phyloP scores from a whole-genome alignment of 2,797 vertebrate genomes.

The Aselliscus stoliczkanus region DNA sequence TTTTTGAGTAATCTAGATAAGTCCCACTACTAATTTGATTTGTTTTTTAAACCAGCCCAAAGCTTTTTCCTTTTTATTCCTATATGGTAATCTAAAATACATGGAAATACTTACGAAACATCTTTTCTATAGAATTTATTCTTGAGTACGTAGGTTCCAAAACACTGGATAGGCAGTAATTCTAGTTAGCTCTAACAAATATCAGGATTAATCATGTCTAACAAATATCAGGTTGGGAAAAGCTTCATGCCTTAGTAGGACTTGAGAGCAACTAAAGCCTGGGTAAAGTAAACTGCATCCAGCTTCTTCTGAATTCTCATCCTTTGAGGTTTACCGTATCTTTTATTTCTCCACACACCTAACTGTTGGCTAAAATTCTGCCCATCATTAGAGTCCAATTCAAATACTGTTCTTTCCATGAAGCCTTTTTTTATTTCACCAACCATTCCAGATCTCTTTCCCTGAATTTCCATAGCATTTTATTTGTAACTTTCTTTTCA shows the following conservation, averaged over 20 bases:
- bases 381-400: neutral
- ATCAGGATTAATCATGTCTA: neutral
- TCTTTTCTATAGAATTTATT: neutral
- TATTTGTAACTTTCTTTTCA: slow-evolving; percentile 32
- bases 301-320: neutral
- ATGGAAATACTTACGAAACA: neutral
- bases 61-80: neutral
- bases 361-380: neutral
- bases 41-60: neutral
- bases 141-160: neutral
- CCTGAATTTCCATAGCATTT: neutral
- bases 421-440: slow-evolving; percentile 22
- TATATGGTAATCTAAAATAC: neutral
- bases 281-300: neutral
- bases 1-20: neutral
- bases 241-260: neutral
- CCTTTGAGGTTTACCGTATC: neutral
- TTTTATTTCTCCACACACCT: neutral
- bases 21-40: neutral
- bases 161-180: neutral
- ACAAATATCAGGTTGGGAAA: neutral
- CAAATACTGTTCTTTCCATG: neutral
- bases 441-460: neutral
- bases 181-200: neutral
- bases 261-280: neutral